phyloP scores from a whole-genome alignment of 2,113 vertebrate genomes.

The Antennarius striatus region DNA sequence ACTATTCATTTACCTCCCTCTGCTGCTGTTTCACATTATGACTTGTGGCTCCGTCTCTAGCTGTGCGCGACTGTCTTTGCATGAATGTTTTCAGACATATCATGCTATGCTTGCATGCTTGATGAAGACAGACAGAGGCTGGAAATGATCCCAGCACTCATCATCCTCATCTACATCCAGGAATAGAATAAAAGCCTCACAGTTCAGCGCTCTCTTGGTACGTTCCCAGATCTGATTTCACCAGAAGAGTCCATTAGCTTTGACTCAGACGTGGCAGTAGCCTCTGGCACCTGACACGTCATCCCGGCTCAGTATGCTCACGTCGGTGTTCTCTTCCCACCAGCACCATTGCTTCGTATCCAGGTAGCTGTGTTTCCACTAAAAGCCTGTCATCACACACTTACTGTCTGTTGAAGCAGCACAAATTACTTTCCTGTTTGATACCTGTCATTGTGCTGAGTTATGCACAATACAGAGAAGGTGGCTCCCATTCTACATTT shows the following conservation, averaged over 20 bases:
- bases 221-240: conserved; percentile 44
- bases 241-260: conserved; percentile 11
- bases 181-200: conserved; percentile 30
- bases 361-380: conserved; percentile 48
- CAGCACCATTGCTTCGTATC: conserved; percentile 40
- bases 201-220: conserved; percentile 21
- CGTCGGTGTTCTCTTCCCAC: conserved; percentile 37
- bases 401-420: conserved; percentile 54
- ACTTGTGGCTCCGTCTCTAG: conserved; percentile 59
- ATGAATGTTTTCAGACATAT: conserved; percentile 30
- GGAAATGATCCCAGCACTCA: conserved; percentile 17
- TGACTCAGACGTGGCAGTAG: conserved; percentile 37
- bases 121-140: conserved; percentile 12
- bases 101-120: conserved; percentile 21
- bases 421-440: conserved; percentile 66
- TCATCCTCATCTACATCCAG: not conserved
- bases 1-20: conserved; percentile 69
- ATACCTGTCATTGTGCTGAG: conserved; percentile 56
- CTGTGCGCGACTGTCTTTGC: conserved; percentile 23
- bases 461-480: not conserved
- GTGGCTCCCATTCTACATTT: no score
- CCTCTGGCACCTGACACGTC: conserved; percentile 47
- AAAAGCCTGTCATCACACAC: conserved; percentile 56
- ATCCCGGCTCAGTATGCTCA: conserved; percentile 29
- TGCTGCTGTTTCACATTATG: conserved; percentile 66